These are phyloP conservation scores for Hetaerina americana DNA, from an alignment of 1,140 invertebrate species.

Conservation along the genomic window DNA sequence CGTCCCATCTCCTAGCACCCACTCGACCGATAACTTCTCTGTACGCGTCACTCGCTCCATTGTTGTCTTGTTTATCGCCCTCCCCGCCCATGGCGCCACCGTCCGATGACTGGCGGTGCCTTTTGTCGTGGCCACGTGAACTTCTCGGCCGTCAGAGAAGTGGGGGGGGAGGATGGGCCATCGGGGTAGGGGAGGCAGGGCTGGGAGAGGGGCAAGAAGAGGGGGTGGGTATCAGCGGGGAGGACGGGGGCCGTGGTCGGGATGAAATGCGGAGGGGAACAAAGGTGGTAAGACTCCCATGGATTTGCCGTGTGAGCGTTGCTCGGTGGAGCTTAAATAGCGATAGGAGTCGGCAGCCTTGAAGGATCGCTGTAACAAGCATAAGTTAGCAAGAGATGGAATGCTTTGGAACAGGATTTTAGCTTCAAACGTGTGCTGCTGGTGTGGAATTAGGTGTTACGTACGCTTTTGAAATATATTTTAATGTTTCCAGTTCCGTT, in stretches of 20 bases:
- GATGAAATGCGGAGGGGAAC: too few relatives aligned
- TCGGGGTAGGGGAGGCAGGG: background rate
- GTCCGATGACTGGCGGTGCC: background rate
- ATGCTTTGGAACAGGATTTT: too few relatives aligned
- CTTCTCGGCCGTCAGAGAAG: background rate
- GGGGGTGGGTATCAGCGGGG: background rate
- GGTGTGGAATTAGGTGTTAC: too few relatives aligned
- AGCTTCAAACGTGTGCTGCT: too few relatives aligned
- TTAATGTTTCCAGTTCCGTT: too few relatives aligned
- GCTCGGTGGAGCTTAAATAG: too few relatives aligned
- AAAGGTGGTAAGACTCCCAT: too few relatives aligned
- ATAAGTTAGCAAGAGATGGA: too few relatives aligned
- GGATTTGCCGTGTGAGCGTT: too few relatives aligned
- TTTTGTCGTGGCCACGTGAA: background rate
- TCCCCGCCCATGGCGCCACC: background rate
- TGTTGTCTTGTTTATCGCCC: background rate
- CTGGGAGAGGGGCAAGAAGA: background rate
- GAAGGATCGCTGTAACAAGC: too few relatives aligned
- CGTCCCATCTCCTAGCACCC: constrained; percentile 9
- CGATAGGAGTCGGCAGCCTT: too few relatives aligned
- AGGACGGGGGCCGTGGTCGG: background rate
- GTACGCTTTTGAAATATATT: too few relatives aligned
- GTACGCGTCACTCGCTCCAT: background rate
- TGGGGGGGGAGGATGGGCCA: background rate
- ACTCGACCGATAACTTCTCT: background rate